phyloP scores from a whole-genome alignment of 2,888 invertebrate species.

The Diaperis boleti region DNA sequence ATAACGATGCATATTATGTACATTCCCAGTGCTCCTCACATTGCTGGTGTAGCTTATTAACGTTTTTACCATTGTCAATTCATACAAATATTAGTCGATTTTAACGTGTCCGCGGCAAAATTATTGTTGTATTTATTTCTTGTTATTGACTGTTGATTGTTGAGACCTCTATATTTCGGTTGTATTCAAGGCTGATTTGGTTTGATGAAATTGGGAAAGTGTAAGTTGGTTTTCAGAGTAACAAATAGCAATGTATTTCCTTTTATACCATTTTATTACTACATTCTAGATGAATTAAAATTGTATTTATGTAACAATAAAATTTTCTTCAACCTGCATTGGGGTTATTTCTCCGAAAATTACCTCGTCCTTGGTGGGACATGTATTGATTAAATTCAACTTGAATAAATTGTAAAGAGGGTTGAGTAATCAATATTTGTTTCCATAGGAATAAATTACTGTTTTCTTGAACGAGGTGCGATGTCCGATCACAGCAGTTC shows the following conservation, averaged over 20 bases:
- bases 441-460: slow-evolving; percentile 36
- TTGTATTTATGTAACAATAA: neutral
- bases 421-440: slow-evolving; percentile 31
- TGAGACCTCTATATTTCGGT: neutral
- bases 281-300: no score
- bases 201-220: neutral
- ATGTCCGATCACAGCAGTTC: slow-evolving; percentile 68
- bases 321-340: neutral
- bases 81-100: neutral
- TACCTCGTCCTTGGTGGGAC: no score
- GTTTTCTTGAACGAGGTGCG: no score
- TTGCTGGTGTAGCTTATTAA: slow-evolving; percentile 31
- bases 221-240: neutral
- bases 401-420: neutral
- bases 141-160: neutral
- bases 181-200: neutral
- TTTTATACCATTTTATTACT: neutral
- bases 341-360: no score
- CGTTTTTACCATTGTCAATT: slow-evolving; percentile 12
- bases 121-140: neutral
- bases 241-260: neutral
- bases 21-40: slow-evolving; percentile 55
- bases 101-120: neutral
- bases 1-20: slow-evolving; percentile 42
- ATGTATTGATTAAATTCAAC: neutral